Evolutionary conservation across 2,797 vertebrate genomes (phyloP).

Genomic region (Xenentodon cancila): DNA sequence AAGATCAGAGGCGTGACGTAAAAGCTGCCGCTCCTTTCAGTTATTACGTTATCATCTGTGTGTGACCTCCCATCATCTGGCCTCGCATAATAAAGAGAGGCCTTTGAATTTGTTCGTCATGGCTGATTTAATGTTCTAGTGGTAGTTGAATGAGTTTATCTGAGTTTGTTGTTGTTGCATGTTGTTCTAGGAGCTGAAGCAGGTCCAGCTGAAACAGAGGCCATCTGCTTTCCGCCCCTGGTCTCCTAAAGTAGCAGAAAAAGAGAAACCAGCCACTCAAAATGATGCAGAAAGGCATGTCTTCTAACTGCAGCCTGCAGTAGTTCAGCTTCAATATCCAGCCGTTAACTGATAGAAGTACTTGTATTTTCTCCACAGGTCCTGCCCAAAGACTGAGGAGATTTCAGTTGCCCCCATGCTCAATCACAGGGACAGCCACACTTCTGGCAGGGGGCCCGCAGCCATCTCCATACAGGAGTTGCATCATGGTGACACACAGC

Average conservation of each 20-base stretch:
- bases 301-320: constrained; percentile 4
- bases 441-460: constrained; percentile 69
- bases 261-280: constrained; percentile 83
- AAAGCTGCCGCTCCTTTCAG: constrained; percentile 30
- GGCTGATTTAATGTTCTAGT: constrained; percentile 26
- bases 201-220: constrained; percentile 91
- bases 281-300: constrained; percentile 83
- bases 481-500: constrained; percentile 70
- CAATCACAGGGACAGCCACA: constrained; percentile 77
- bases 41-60: constrained; percentile 25
- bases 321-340: constrained; percentile 2
- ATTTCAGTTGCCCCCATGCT: constrained; percentile 78
- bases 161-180: constrained; percentile 46
- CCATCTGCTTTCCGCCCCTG: constrained; percentile 97
- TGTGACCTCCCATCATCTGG: constrained; percentile 18
- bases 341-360: background rate
- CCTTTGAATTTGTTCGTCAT: constrained; percentile 27
- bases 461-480: constrained; percentile 83
- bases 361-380: constrained; percentile 71
- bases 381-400: constrained; percentile 88
- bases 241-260: constrained; percentile 91
- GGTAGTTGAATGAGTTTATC: constrained; percentile 30
- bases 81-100: constrained; percentile 23
- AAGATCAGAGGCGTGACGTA: constrained; percentile 31
- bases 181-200: constrained; percentile 87